phyloP scores from a whole-genome alignment of 2,888 invertebrate species.

The Sclerodermus sp. region DNA sequence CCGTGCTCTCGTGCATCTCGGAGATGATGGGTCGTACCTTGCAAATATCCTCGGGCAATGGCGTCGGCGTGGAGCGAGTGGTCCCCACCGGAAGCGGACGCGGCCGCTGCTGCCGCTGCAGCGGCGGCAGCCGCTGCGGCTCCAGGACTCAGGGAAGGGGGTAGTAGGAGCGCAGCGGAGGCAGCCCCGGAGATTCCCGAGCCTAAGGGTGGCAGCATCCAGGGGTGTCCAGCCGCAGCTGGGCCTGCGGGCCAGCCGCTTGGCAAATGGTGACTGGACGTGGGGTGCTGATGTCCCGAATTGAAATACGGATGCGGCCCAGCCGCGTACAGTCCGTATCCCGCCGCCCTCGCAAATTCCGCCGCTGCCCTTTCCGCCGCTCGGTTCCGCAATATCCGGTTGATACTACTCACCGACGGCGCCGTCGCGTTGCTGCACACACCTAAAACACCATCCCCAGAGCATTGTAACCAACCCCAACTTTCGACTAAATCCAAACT shows the following conservation, averaged over 20 bases:
- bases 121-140: constrained; percentile 62
- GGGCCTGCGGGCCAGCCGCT: constrained; percentile 64
- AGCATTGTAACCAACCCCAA: too few relatives aligned
- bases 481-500: too few relatives aligned
- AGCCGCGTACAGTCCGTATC: constrained; percentile 75
- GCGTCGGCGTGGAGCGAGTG: constrained; percentile 61
- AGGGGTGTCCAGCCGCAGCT: constrained; percentile 60
- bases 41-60: constrained; percentile 51
- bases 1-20: too few relatives aligned
- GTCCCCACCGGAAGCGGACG: constrained; percentile 61
- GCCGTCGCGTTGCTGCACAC: constrained; percentile 95
- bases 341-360: constrained; percentile 90
- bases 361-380: constrained; percentile 96
- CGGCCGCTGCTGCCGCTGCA: constrained; percentile 61
- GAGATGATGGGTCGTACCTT: too few relatives aligned
- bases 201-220: constrained; percentile 56
- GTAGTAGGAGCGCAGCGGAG: constrained; percentile 58
- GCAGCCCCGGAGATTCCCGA: constrained; percentile 59
- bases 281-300: constrained; percentile 61
- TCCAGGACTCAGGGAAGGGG: constrained; percentile 59
- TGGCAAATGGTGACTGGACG: constrained; percentile 65
- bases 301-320: constrained; percentile 71
- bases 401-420: constrained; percentile 96
- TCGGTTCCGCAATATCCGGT: constrained; percentile 91
- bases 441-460: constrained; percentile 65